phyloP scores from a whole-genome alignment of 2,113 vertebrate species.

The Callopanchax toddi region DNA sequence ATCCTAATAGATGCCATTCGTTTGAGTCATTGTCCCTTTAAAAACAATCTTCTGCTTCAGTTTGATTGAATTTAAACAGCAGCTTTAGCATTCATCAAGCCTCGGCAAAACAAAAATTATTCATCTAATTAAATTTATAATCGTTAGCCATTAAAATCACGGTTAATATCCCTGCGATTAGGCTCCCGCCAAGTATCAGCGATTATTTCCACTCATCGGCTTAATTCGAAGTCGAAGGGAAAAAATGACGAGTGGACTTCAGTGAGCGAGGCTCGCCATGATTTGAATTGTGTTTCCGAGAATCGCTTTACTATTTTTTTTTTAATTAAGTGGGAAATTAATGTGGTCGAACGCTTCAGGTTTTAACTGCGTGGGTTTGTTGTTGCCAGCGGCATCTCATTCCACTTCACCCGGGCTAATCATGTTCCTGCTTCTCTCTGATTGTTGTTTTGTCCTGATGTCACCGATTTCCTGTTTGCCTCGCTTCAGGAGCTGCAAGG shows the following conservation, averaged over 20 bases:
- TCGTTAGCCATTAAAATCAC: neutral
- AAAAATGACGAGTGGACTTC: conserved; percentile 1
- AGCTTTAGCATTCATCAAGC: neutral
- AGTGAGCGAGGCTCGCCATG: neutral
- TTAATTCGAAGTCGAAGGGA: neutral
- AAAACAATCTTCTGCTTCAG: no score
- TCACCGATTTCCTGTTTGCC: conserved; percentile 37
- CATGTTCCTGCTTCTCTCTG: conserved; percentile 2
- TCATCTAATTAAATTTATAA: neutral
- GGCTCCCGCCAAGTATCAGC: neutral
- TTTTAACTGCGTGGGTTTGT: neutral
- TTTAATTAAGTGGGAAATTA: conserved; percentile 7
- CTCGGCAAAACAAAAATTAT: neutral
- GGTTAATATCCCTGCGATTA: neutral
- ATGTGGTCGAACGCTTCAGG: neutral
- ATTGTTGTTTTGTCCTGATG: conserved; percentile 3
- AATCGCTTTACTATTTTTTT: neutral
- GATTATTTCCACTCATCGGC: conserved; percentile 1
- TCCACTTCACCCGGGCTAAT: conserved; percentile 29
- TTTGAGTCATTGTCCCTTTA: neutral
- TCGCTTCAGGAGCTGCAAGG: conserved; percentile 94
- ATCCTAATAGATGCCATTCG: no score
- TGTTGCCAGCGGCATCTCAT: conserved; percentile 31
- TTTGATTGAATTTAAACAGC: no score
- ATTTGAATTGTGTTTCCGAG: neutral